Evolutionary conservation across 1,140 invertebrate species (phyloP).

Genomic region (Frieseomelitta varia): DNA sequence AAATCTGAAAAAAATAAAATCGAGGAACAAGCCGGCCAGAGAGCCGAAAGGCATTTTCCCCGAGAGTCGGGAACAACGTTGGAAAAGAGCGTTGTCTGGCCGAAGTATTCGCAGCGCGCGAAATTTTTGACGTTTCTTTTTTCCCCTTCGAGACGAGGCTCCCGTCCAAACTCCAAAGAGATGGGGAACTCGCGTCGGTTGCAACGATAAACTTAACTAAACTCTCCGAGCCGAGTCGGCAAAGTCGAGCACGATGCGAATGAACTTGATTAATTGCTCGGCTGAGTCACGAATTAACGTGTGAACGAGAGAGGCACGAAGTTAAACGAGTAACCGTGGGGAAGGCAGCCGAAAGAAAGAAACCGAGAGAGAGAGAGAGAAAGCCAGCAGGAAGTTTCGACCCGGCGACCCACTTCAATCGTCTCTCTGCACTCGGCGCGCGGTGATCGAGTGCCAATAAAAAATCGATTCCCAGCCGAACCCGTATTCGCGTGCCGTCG

Average conservation of each 20-base stretch:
- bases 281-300: slow-evolving; percentile 72
- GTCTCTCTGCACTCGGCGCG: background rate
- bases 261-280: slow-evolving; percentile 70
- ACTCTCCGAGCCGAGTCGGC: slow-evolving; percentile 9
- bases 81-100: too few relatives aligned
- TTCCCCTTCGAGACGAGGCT: background rate
- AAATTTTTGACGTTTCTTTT: too few relatives aligned
- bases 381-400: slow-evolving; percentile 48
- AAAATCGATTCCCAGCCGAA: slow-evolving; percentile 52
- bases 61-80: too few relatives aligned
- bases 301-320: slow-evolving; percentile 49
- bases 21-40: too few relatives aligned
- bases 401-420: slow-evolving; percentile 43
- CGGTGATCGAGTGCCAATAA: slow-evolving; percentile 57
- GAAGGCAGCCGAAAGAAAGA: background rate
- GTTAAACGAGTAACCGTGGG: background rate
- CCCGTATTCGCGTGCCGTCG: slow-evolving; percentile 18
- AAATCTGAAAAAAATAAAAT: too few relatives aligned
- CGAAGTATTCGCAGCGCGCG: too few relatives aligned
- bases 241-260: slow-evolving; percentile 60
- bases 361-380: slow-evolving; percentile 11
- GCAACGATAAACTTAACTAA: slow-evolving; percentile 54
- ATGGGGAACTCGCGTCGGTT: slow-evolving; percentile 10
- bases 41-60: too few relatives aligned
- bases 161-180: background rate